A percentile compares a stretch with the other conserved stretches of the same genome.
Conservation (phyloP, 2,797 vertebrate species). For the Gallinago nigripennis region DNA sequence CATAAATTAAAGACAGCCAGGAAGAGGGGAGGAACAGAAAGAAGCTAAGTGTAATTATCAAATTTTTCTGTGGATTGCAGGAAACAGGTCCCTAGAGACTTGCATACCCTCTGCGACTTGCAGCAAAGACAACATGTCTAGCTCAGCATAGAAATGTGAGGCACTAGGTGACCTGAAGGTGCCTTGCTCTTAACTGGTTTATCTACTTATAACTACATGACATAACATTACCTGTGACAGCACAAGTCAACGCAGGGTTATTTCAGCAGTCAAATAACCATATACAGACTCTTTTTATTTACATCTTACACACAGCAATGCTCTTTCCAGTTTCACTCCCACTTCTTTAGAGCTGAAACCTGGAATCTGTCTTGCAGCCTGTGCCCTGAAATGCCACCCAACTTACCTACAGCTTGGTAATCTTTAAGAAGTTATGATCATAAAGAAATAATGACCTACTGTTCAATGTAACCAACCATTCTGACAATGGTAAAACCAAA, state of each 20-base stretch:
- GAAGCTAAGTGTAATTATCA: background rate
- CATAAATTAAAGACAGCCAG: background rate
- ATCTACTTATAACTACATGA: constrained; percentile 44
- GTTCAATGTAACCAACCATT: background rate
- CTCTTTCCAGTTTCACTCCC: background rate
- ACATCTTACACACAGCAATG: background rate
- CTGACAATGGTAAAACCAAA: background rate
- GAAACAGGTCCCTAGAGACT: background rate
- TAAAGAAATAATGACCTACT: background rate
- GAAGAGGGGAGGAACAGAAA: background rate
- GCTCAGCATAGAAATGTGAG: constrained; percentile 14
- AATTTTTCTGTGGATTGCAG: background rate
- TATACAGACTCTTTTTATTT: background rate
- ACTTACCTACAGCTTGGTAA: background rate
- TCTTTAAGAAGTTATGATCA: background rate
- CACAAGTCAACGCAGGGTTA: background rate
- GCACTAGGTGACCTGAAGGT: constrained; percentile 30
- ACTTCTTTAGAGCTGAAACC: background rate
- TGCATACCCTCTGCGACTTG: background rate
- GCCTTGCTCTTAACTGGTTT: constrained; percentile 34
- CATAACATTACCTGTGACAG: constrained; percentile 33
- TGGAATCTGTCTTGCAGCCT: background rate
- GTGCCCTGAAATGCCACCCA: background rate
- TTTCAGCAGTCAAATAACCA: constrained; percentile 8
- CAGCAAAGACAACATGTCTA: background rate